Percentiles rank a stretch among this genome's conserved stretches.
Evolutionary conservation across 1,140 invertebrate genomes (phyloP).

Genomic region (Dermatophagoides farinae): DNA sequence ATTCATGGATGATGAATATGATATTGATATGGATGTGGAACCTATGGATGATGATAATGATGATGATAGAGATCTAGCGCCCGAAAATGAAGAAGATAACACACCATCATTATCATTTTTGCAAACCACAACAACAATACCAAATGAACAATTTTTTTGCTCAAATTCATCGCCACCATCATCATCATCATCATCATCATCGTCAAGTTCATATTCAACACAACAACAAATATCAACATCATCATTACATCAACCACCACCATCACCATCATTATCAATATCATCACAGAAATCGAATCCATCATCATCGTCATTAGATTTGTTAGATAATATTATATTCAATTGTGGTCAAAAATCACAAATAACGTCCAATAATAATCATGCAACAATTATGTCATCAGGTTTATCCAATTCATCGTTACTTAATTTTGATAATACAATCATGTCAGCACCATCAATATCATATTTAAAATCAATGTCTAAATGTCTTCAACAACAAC

Average conservation of each 20-base stretch:
- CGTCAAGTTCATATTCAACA: background rate
- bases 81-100: background rate
- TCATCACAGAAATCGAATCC: background rate
- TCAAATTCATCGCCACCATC: background rate
- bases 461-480: background rate
- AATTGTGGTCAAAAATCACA: slow-evolving; percentile 32
- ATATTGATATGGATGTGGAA: background rate
- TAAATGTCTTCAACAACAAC: background rate
- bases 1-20: background rate
- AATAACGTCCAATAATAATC: background rate
- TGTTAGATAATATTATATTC: slow-evolving; percentile 24
- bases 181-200: background rate
- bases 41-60: background rate
- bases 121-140: background rate
- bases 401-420: background rate
- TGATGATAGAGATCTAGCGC: background rate
- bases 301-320: background rate
- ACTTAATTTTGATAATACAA: background rate
- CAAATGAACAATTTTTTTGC: background rate
- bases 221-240: too few relatives aligned
- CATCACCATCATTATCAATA: background rate
- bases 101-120: background rate
- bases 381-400: background rate
- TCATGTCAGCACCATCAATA: background rate
- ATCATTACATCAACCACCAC: background rate